These are phyloP conservation scores for Eristalis intricaria DNA, from an alignment of 2,888 invertebrate genomes.

Conservation along the genomic window DNA sequence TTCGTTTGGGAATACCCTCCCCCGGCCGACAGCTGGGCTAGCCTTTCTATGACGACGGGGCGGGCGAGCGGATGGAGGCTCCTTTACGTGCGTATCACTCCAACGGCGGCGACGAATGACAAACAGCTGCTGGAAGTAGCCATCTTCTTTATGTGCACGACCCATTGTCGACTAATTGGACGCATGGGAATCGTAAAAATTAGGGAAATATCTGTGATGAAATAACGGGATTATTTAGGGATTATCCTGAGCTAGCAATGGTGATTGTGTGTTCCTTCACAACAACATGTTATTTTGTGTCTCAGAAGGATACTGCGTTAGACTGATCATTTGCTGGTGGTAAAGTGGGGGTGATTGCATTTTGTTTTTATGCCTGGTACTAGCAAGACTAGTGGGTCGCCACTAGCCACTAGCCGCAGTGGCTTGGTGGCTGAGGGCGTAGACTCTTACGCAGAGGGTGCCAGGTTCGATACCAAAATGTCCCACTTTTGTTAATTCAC, in stretches of 20 bases:
- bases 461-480: too few species aligned
- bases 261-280: not conserved
- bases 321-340: too few species aligned
- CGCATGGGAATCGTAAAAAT: constrained; percentile 19
- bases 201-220: constrained; percentile 18
- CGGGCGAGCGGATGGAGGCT: not conserved
- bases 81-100: not conserved
- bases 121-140: not conserved
- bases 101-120: not conserved
- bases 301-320: too few species aligned
- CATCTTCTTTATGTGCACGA: constrained; percentile 14
- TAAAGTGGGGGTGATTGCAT: too few species aligned
- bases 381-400: too few species aligned
- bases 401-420: too few species aligned
- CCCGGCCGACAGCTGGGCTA: too few species aligned
- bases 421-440: too few species aligned
- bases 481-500: too few species aligned
- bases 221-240: not conserved
- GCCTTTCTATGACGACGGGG: not conserved
- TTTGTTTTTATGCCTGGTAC: too few species aligned
- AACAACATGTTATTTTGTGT: too few species aligned
- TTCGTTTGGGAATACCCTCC: not conserved
- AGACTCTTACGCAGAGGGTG: too few species aligned
- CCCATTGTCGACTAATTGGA: constrained; percentile 4
- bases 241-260: not conserved